Base-by-base conservation (phyloP, 2,888 invertebrate species). In the Aelia acuminata region DNA sequence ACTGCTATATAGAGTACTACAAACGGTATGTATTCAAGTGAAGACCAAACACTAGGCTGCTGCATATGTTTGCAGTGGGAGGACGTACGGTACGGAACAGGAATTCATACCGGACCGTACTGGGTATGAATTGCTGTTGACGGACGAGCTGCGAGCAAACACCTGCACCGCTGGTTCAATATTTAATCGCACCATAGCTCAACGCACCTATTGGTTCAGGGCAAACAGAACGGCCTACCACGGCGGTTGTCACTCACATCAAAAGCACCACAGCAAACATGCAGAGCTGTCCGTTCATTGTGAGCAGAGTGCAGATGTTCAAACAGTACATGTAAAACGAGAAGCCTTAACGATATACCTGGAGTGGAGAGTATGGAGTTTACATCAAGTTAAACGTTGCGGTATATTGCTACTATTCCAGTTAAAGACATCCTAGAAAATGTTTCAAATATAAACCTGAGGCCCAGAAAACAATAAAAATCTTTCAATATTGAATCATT, bases 71-170 rank as follows among this genome's bases (percentile, higher is more conserved):
- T 35, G 63, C 20, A 8, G 20, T 35, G 31, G 20, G 18, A 31
- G 35, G 63, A 70, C 63, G 20, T 26, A 31, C 63, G 35, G n/a
- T n/a, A n/a, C n/a, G n/a, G n/a, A n/a, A n/a, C n/a, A n/a, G n/a
- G n/a, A n/a, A n/a, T n/a, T n/a, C n/a, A n/a, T n/a, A n/a, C n/a
- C n/a, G n/a, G 15, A 70, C 63, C 31, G 15, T 31, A 7, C 35
- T 26, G 63, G 31, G 63, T 70, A 70, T 70, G 63, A 70, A 70
- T 70, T 70, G 63, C 63, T 70, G 63, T 70, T 70, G 63, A 70
- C 63, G 63, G 63, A 70, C 63, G 63, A 70, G 63, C 35, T 18
- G 18, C 5, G n/a, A 18, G 80, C 80, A 80, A 80, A 80, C 80
- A 80, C 43, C 80, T 80, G 80, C n/a, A 80, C 43, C 35, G 43